Percentiles rank a stretch among this genome's conserved stretches.
Conservation (phyloP, 2,113 vertebrate genomes). For the Ramphastos sulfuratus region DNA sequence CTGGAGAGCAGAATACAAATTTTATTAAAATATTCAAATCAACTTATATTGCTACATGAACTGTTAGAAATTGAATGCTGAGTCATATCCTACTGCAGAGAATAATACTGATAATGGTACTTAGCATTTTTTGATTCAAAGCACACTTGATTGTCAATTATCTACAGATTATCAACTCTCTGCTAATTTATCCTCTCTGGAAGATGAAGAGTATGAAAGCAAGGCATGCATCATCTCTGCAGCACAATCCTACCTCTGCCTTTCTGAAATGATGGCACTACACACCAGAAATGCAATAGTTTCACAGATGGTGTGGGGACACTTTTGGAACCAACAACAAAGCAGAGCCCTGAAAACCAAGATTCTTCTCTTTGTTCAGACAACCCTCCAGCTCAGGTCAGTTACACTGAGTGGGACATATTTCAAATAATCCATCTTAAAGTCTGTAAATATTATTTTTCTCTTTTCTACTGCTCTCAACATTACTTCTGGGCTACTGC, state of each 20-base stretch:
- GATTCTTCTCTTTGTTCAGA: background rate
- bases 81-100: background rate
- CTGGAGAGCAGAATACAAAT: background rate
- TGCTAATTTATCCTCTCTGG: background rate
- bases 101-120: background rate
- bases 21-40: background rate
- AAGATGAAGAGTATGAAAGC: background rate
- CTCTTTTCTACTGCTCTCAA: background rate
- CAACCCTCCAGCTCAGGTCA: background rate
- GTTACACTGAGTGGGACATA: background rate
- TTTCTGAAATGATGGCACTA: fast-evolving
- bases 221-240: background rate
- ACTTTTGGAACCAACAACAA: background rate
- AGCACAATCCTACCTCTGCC: background rate
- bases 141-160: background rate
- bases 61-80: background rate
- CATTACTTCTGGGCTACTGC: background rate
- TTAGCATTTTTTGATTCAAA: background rate
- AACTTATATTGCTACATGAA: background rate
- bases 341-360: background rate
- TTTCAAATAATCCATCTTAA: background rate
- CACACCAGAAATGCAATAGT: background rate
- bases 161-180: background rate
- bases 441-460: background rate
- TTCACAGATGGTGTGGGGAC: background rate